These are phyloP conservation scores for Idris sp. DNA, from an alignment of 1,140 invertebrate species.

Conservation along the genomic window DNA sequence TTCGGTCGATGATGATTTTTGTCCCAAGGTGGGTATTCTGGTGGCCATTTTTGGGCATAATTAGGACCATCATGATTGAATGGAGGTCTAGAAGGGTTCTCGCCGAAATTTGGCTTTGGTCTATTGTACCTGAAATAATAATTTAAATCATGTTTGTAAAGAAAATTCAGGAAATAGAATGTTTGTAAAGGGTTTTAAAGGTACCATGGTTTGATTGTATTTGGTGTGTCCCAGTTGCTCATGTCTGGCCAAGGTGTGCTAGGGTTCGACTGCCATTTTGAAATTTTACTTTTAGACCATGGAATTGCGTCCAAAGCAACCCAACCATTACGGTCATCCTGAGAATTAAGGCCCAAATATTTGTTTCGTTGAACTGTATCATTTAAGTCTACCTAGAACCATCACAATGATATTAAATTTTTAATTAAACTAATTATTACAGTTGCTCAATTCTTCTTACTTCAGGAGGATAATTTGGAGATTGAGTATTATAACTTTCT, in stretches of 20 bases:
- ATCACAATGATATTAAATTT: slow-evolving; percentile 1
- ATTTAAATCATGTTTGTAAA: too few species aligned
- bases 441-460: slow-evolving; percentile 24
- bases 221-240: slow-evolving; percentile 73
- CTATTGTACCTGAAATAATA: slow-evolving; percentile 70
- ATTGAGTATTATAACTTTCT: slow-evolving; percentile 27
- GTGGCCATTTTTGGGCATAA: slow-evolving; percentile 75
- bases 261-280: slow-evolving; percentile 85
- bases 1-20: slow-evolving; percentile 63
- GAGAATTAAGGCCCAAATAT: slow-evolving; percentile 77
- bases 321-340: slow-evolving; percentile 86
- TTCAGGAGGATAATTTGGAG: slow-evolving; percentile 21
- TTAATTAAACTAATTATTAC: too few species aligned
- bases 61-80: slow-evolving; percentile 62
- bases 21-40: slow-evolving; percentile 72
- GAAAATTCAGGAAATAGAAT: too few species aligned
- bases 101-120: slow-evolving; percentile 69
- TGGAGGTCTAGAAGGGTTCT: slow-evolving; percentile 50
- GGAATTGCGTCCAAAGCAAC: slow-evolving; percentile 86
- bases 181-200: too few species aligned
- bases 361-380: slow-evolving; percentile 75
- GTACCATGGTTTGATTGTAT: slow-evolving; percentile 71
- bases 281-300: slow-evolving; percentile 88
- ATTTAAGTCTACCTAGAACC: slow-evolving; percentile 72
- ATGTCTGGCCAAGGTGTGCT: slow-evolving; percentile 75